A percentile compares a stretch with the other conserved stretches of the same genome.
phyloP scores from a whole-genome alignment of 2,797 vertebrate species.

The Hapalemur alaotrensis region DNA sequence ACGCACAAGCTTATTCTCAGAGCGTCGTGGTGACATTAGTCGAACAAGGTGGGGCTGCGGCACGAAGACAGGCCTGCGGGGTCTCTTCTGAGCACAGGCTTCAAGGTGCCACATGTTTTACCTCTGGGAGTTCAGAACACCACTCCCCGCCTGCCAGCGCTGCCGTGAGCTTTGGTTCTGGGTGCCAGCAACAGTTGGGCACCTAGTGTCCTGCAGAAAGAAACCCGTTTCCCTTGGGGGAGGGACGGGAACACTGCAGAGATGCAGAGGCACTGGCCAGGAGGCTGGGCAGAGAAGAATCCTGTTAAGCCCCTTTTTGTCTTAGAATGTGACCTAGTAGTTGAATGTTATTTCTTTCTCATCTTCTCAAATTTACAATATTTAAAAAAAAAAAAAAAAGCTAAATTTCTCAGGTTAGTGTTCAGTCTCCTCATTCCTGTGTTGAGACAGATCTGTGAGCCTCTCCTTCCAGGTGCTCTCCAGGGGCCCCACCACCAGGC shows the following conservation, averaged over 20 bases:
- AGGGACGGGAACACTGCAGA: background rate
- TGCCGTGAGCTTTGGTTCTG: background rate
- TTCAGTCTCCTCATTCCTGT: background rate
- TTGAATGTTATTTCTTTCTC: too few species aligned
- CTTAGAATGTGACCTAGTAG: background rate
- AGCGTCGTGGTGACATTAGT: fast-evolving
- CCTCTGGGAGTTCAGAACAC: fast-evolving
- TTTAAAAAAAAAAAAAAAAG: background rate
- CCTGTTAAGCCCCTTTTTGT: background rate
- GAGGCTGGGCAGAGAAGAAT: background rate
- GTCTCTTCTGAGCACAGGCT: background rate
- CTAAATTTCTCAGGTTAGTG: background rate
- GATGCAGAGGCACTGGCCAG: fast-evolving
- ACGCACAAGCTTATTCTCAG: background rate
- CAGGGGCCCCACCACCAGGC: background rate
- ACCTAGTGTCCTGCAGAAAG: background rate
- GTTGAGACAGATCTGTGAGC: background rate
- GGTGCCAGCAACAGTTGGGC: background rate
- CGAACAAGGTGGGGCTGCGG: fast-evolving
- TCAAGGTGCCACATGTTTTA: fast-evolving
- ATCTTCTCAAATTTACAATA: background rate
- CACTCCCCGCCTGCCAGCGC: fast-evolving
- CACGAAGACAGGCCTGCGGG: fast-evolving
- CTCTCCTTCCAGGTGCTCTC: background rate
- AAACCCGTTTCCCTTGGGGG: background rate